Evolutionary conservation across 64 coral and sea anemone species (phyloP).

Genomic region (Montipora sp.): DNA sequence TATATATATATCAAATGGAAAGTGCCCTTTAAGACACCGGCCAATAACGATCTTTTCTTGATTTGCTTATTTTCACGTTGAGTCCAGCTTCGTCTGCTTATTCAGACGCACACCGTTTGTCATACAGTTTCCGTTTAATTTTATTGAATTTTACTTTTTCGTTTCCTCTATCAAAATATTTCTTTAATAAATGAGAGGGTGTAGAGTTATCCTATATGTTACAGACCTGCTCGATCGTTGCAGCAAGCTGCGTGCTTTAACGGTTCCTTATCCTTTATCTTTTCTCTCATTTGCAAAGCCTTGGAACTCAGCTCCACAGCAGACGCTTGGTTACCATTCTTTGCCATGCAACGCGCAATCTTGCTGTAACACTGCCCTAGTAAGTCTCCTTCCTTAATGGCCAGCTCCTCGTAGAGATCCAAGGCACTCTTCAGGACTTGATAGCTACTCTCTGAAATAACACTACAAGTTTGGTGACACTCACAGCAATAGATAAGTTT

Average conservation of each 20-base stretch:
- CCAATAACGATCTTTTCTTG: too few relatives aligned
- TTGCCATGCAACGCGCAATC: constrained; percentile 28
- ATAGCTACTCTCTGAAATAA: background rate
- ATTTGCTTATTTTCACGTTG: too few relatives aligned
- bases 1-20: too few relatives aligned
- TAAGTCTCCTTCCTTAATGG: constrained; percentile 1
- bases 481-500: constrained; percentile 28
- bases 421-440: background rate
- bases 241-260: constrained; percentile 38
- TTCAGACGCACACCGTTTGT: too few relatives aligned
- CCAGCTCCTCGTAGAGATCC: background rate
- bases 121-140: too few relatives aligned
- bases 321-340: background rate
- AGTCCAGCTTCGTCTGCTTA: too few relatives aligned
- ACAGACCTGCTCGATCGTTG: constrained; percentile 21
- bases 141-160: too few relatives aligned
- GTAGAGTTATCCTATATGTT: background rate
- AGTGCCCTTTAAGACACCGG: background rate
- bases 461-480: constrained; percentile 11
- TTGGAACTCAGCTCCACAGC: background rate
- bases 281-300: constrained; percentile 9
- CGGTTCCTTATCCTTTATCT: background rate
- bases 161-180: too few relatives aligned
- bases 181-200: too few relatives aligned
- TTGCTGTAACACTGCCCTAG: constrained; percentile 37